Base-by-base conservation (phyloP, 2,113 vertebrate genomes). In the Rhinolophus sinicus region DNA sequence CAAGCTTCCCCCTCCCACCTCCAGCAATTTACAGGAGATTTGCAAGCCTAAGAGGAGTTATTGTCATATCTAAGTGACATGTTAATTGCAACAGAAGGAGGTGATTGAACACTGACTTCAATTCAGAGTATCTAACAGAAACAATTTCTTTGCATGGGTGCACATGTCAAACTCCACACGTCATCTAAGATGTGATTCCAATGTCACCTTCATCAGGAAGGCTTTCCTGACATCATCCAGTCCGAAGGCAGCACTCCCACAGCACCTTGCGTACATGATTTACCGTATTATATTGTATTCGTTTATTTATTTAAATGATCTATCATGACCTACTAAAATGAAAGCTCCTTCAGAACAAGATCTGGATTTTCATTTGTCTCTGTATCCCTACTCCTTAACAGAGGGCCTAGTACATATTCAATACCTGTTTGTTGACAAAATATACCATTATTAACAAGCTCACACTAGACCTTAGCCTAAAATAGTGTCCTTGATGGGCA, bases 381-480 rank as follows among this genome's bases (percentile, higher is more conserved):
- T 50, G 24, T 26, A 92, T 47, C 22, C 70, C 54, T 84, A 62
- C 13, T 77, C 35, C 69, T 60, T 93, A 73, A 26, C 24, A 88
- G 60, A 88, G 38, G 6, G 5, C 9, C n/a, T 73, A 72, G 26
- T n/a, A 83, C 26, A 58, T 18, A 82, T 72, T 81, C 5, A 18
- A 91, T 65, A 72, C 2, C 47, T n/a, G 14, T 64, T 81, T 80
- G 9, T 69, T 93, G 38, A 88, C 30, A 95, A 96, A 90, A 80
- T 78, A 62, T 93, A 78, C 44, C 64, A 93, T 40, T 33, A 58
- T 40, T 56, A 67, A 92, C 5, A 72, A 73, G 21, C 13, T 64
- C 19, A 76, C 16, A 8, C 10, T 70, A n/a, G 26, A 78, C 40
- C 26, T 22, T 38, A 54, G 15, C 13, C 92, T 85, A 64, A 18